Evolutionary conservation across 2,888 invertebrate species (phyloP), one percentile per base, ranked within the genome.

Genomic region (Seira ritae): DNA sequence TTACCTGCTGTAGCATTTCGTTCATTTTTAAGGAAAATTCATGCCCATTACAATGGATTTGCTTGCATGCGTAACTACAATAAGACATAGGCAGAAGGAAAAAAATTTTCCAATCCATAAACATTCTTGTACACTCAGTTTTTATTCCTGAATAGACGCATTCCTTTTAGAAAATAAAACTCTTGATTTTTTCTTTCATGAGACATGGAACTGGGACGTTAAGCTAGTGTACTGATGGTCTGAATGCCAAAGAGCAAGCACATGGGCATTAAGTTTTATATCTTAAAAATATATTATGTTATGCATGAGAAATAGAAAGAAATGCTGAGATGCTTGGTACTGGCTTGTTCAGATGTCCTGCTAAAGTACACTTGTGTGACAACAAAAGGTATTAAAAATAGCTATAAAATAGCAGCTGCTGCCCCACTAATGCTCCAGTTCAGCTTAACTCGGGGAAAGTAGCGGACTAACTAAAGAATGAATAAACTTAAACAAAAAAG

Each of bases 331-430:
- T 55, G 55, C 55, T 8, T 3, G 55, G 3, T 31, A 31, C 31
- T 31, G 2, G 31, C 31, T 31, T 31, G 31, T 55, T 55, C 55
- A 55, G 55, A 55, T 55, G 17, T 55, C 55, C 55, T 55, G 55
- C 55, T 17, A 12, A 55, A 55, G 55, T 55, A 55, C 55, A 55
- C 55, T 55, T 3, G 55, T 55, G 55, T 55, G n/a, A 55, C 55
- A 55, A 55, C 55, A 55, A 55, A 17, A 12, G 55, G 55, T 17
- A 55, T 55, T 55, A 55, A 55, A 55, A 55, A 3, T 3, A 55
- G 55, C 17, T 17, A 55, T 55, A 55, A 55, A 55, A 55, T 15
- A 55, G 55, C 55, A 55, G 55, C 55, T 17, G 55, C n/a, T 55
- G 55, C n/a, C 55, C 55, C 31, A 31, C 31, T 31, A 31, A 31